These are phyloP conservation scores for Cataglyphis altisquamis DNA, from an alignment of 2,888 invertebrate species.

Conservation along the genomic window DNA sequence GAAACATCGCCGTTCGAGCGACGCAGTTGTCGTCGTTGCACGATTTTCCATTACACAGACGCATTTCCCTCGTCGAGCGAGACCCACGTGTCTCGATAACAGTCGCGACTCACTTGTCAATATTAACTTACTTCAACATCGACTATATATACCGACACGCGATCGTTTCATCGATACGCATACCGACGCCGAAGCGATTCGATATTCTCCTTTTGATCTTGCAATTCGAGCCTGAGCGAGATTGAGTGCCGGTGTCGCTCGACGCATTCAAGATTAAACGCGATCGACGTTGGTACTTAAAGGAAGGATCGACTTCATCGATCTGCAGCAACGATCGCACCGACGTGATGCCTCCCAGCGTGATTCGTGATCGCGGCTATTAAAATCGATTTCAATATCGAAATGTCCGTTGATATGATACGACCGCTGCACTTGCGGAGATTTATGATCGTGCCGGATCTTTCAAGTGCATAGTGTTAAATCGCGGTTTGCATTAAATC, in stretches of 20 bases:
- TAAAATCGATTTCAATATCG: constrained; percentile 63
- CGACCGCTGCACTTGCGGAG: constrained; percentile 50
- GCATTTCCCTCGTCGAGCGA: constrained; percentile 31
- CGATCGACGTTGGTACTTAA: constrained; percentile 71
- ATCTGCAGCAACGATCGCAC: constrained; percentile 66
- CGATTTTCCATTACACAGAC: constrained; percentile 51
- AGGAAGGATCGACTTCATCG: constrained; percentile 73
- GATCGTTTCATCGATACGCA: constrained; percentile 67
- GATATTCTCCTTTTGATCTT: constrained; percentile 54
- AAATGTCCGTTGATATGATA: constrained; percentile 53
- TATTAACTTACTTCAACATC: constrained; percentile 68
- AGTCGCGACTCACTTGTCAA: constrained; percentile 67
- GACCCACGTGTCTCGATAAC: constrained; percentile 59
- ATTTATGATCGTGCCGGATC: constrained; percentile 45
- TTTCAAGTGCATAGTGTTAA: constrained; percentile 36
- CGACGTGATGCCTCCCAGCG: constrained; percentile 53
- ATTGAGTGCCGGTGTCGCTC: constrained; percentile 72
- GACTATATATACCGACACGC: constrained; percentile 54
- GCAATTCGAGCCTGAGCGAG: constrained; percentile 65
- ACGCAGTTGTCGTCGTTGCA: constrained; percentile 34
- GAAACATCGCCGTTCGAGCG: constrained; percentile 55
- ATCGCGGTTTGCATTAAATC: constrained; percentile 47
- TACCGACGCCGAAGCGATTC: constrained; percentile 42
- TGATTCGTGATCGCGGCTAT: constrained; percentile 65
- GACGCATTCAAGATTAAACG: constrained; percentile 71